These are phyloP conservation scores for Thalassaphorura encarpata DNA, from an alignment of 1,140 invertebrate species.

Conservation along the genomic window DNA sequence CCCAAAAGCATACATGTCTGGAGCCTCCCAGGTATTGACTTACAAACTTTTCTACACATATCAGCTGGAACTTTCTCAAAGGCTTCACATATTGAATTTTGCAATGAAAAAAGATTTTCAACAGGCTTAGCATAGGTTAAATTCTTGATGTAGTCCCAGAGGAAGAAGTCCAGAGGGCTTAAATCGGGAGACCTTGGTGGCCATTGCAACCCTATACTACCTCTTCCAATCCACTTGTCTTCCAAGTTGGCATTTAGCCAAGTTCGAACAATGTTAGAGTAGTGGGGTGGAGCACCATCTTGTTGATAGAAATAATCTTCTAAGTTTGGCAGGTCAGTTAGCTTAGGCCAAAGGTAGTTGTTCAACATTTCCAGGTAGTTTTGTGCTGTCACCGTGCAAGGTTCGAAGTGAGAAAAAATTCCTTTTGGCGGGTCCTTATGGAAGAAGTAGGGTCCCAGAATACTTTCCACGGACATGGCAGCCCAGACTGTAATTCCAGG, in stretches of 20 bases:
- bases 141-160: slow-evolving; percentile 12
- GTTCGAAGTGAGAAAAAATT: neutral
- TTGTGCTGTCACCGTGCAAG: neutral
- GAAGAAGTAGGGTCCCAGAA: slow-evolving; percentile 23
- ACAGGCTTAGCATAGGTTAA: neutral
- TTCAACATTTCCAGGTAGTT: neutral
- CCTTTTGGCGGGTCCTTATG: neutral
- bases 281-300: neutral
- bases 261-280: neutral
- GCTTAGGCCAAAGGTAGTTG: neutral
- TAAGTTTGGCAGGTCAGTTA: neutral
- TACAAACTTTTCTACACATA: too few species aligned
- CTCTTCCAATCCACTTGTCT: slow-evolving; percentile 20
- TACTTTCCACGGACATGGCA: slow-evolving; percentile 2
- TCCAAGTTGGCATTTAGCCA: neutral
- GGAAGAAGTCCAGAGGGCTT: slow-evolving; percentile 18
- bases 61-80: neutral
- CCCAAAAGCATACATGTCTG: too few species aligned
- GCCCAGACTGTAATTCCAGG: slow-evolving; percentile 16
- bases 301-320: neutral
- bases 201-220: slow-evolving; percentile 12
- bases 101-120: neutral
- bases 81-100: neutral
- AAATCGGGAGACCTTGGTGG: slow-evolving; percentile 24
- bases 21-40: too few species aligned